These are phyloP conservation scores for Hippoglossus hippoglossus DNA, from an alignment of 2,797 vertebrate species.

Conservation along the genomic window DNA sequence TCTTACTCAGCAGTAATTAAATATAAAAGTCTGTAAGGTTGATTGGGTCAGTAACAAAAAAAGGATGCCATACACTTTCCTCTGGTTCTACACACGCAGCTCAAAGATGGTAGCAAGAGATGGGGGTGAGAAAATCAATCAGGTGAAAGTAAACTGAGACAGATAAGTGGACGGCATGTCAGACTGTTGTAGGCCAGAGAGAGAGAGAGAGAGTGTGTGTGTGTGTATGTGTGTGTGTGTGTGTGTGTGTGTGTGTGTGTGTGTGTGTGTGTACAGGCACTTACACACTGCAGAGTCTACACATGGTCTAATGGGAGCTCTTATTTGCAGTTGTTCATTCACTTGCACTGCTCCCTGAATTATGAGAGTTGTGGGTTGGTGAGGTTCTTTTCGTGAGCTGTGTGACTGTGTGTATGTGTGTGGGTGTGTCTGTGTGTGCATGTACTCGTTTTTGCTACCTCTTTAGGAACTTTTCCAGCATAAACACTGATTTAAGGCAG, in stretches of 20 bases:
- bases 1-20: conserved; percentile 83
- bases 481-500: too few species aligned
- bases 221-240: conserved; percentile 2
- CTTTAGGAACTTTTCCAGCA: too few species aligned
- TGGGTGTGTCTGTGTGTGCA: conserved; percentile 20
- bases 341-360: conserved; percentile 38
- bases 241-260: background rate
- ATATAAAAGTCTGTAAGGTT: conserved; percentile 83
- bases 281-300: conserved; percentile 12
- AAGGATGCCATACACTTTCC: conserved; percentile 61
- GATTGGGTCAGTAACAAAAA: conserved; percentile 81
- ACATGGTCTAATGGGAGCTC: conserved; percentile 37
- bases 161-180: conserved; percentile 49
- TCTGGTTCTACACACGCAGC: conserved; percentile 59
- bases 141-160: conserved; percentile 59
- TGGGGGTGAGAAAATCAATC: conserved; percentile 61
- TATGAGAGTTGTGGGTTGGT: conserved; percentile 40
- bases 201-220: background rate
- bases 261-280: background rate
- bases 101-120: conserved; percentile 53
- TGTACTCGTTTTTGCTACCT: too few species aligned
- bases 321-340: conserved; percentile 27
- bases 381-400: conserved; percentile 11
- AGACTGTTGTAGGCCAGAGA: conserved; percentile 32
- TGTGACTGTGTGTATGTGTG: conserved; percentile 29